Base-by-base conservation (phyloP, 2,888 invertebrate genomes). In the Teleogryllus oceanicus region DNA sequence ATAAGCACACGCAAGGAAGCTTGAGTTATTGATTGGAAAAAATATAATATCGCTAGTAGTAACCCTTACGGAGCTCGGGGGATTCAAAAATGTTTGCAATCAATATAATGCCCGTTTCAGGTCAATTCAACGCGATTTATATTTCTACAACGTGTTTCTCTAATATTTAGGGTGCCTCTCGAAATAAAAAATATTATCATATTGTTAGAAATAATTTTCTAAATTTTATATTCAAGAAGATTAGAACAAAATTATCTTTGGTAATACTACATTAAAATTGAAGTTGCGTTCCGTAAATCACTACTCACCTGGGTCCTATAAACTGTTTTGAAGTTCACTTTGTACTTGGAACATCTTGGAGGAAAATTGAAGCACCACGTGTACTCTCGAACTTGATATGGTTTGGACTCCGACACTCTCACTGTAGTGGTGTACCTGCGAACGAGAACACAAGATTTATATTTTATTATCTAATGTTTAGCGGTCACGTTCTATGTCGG, bases 301-400 rank as follows among this genome's bases (percentile, higher is more conserved):
- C 18, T n/a, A 82, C 84, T 83, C 83, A 89, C 90, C 89, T 95
- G 92, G 11, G 92, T 93, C 86, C 93, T 94, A 86, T 92, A 94
- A 10, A 94, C 91, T 2, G 90, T 90, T 83, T 92, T 92, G 86
- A 93, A 93, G 84, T 92, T 92, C 79, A 96, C 92, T 87, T 92
- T 93, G 87, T 96, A 96, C 86, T 93, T 94, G 76, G 96, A 94
- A 87, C 97, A 97, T 84, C 93, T 89, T 13, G 95, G 95, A 37
- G 96, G 96, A 78, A 96, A 89, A 85, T 92, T 94, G 81, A 95
- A 89, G 87, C 97, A 97, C 94, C 95, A 96, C 10, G 92, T 92
- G 84, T 92, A 93, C 81, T 92, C 93, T 79, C 94, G 91, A 79
- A 93, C 92, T 88, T 96, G 94, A 84, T 94, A 95, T 0, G 96